Percentiles rank a stretch among this genome's conserved stretches.
phyloP scores from a whole-genome alignment of 2,888 invertebrate genomes.

The Merodon equestris region DNA sequence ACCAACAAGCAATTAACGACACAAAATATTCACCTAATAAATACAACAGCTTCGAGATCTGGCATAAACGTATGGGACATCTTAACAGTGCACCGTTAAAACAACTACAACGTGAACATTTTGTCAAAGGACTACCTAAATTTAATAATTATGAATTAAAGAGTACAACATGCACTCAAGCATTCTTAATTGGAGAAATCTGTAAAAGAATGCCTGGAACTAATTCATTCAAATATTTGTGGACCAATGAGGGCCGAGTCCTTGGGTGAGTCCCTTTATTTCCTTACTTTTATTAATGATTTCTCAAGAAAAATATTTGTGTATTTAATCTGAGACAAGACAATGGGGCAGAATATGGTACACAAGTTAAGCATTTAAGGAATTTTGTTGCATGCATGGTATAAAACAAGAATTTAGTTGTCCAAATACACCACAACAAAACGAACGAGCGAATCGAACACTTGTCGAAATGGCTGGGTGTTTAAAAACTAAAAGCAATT shows the following conservation, averaged over 20 bases:
- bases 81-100: not conserved
- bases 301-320: too few relatives aligned
- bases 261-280: too few relatives aligned
- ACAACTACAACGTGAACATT: not conserved
- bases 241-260: too few relatives aligned
- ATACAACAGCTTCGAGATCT: too few relatives aligned
- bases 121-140: not conserved
- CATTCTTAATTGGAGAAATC: not conserved
- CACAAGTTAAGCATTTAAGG: slow-evolving; percentile 8
- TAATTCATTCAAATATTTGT: not conserved
- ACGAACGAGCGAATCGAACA: slow-evolving; percentile 6
- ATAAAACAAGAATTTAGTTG: slow-evolving; percentile 1
- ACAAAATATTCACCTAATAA: too few relatives aligned
- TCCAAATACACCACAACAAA: slow-evolving; percentile 23
- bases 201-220: not conserved
- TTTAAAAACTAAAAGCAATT: slow-evolving; percentile 13
- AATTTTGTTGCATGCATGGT: slow-evolving; percentile 17
- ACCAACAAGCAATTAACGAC: too few relatives aligned
- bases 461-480: slow-evolving; percentile 26
- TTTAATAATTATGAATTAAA: not conserved
- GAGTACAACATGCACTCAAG: not conserved
- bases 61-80: too few relatives aligned
- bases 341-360: slow-evolving; percentile 15
- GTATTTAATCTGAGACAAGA: not conserved
- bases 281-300: too few relatives aligned